Conservation (phyloP, 2,113 vertebrate genomes). For the Copsychus sechellarum region DNA sequence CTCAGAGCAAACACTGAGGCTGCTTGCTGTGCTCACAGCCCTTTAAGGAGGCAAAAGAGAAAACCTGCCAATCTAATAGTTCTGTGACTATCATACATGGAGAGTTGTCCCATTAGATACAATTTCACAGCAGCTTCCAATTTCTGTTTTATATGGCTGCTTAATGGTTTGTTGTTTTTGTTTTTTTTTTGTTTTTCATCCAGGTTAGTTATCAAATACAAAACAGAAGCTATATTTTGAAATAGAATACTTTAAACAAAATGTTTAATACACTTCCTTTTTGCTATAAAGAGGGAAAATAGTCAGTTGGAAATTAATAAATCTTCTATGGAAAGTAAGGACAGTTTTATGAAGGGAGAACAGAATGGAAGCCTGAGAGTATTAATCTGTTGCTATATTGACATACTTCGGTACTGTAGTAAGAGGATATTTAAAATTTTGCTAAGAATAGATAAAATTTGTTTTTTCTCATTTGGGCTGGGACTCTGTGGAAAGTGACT, state of each 20-base stretch:
- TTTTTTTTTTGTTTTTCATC: not conserved
- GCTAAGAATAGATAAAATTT: not conserved
- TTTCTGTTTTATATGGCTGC: not conserved
- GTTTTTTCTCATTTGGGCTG: not conserved
- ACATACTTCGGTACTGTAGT: not conserved
- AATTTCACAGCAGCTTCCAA: conserved; percentile 29
- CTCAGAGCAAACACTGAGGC: not conserved
- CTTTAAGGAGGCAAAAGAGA: conserved; percentile 9
- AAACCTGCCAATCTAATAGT: conserved; percentile 3
- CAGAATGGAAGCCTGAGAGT: not conserved
- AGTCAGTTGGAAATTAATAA: not conserved
- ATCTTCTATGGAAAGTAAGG: not conserved
- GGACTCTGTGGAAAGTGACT: not conserved
- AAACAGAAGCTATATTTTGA: not conserved
- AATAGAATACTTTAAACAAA: not conserved
- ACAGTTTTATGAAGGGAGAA: not conserved
- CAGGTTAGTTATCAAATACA: not conserved
- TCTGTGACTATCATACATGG: not conserved
- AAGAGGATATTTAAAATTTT: not conserved
- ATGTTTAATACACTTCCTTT: not conserved
- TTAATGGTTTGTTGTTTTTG: not conserved
- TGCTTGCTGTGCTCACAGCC: not conserved
- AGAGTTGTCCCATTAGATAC: not conserved
- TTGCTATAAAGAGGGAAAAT: not conserved
- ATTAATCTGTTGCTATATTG: not conserved